Evolutionary conservation across 2,113 vertebrate species (phyloP).

Genomic region (Otus sunia): DNA sequence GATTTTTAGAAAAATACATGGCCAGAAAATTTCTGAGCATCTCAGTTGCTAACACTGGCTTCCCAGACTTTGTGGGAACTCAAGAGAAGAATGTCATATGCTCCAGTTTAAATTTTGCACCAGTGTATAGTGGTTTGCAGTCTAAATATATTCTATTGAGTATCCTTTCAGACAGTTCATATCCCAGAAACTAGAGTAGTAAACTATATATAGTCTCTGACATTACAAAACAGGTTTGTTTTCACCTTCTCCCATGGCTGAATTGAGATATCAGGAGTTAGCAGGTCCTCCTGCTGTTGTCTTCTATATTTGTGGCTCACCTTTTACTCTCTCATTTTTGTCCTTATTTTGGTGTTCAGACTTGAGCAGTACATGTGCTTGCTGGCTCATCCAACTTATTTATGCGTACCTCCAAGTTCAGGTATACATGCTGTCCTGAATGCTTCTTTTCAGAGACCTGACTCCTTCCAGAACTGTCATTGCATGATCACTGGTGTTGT

Average conservation of each 20-base stretch:
- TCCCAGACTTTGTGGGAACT: background rate
- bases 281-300: background rate
- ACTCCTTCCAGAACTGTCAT: background rate
- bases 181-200: slow-evolving; percentile 29
- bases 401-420: background rate
- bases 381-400: background rate
- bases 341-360: background rate
- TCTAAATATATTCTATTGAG: slow-evolving; percentile 42
- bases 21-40: background rate
- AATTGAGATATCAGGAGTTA: background rate
- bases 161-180: slow-evolving; percentile 13
- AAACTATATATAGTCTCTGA: slow-evolving; percentile 45
- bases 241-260: background rate
- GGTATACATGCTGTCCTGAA: background rate
- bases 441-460: background rate
- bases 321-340: background rate
- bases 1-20: background rate
- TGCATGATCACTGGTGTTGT: background rate
- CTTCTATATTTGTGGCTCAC: background rate
- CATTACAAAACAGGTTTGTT: slow-evolving; percentile 43
- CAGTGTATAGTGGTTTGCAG: background rate
- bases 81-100: background rate
- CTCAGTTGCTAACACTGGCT: background rate
- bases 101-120: background rate
- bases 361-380: background rate